Percentiles rank a stretch among this genome's conserved stretches.
Conservation (phyloP, 2,113 vertebrate genomes). For the Sclerurus mexicanus region DNA sequence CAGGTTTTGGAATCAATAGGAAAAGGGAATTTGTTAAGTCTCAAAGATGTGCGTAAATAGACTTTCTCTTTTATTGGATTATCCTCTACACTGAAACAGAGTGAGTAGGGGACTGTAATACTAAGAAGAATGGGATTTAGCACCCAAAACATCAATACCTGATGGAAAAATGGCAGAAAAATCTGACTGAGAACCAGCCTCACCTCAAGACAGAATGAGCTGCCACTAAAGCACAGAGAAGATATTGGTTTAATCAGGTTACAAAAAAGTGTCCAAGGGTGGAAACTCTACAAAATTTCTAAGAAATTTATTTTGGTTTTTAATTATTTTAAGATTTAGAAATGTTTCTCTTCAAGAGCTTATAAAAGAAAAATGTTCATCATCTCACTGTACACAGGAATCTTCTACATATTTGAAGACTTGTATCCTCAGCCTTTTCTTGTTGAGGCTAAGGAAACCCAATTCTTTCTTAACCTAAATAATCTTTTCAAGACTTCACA, state of each 20-base stretch:
- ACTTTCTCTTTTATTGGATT: conserved; percentile 5
- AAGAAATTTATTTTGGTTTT: background rate
- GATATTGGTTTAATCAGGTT: background rate
- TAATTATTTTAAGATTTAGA: background rate
- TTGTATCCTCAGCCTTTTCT: background rate
- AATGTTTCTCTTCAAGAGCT: background rate
- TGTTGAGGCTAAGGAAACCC: background rate
- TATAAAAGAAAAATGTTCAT: background rate
- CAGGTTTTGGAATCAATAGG: background rate
- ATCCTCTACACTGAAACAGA: background rate
- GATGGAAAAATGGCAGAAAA: background rate
- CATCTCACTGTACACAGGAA: background rate
- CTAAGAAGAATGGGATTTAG: background rate
- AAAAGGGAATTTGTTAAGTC: conserved; percentile 20
- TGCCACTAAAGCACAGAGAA: background rate
- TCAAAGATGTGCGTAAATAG: background rate
- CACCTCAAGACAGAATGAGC: background rate
- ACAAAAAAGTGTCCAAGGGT: background rate
- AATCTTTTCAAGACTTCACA: background rate
- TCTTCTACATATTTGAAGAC: background rate
- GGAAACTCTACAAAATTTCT: background rate
- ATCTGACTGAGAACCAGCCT: background rate
- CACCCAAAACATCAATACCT: background rate
- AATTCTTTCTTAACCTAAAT: background rate
- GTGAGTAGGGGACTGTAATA: background rate